phyloP scores from a whole-genome alignment of 2,113 vertebrate species.

The Silurus meridionalis region DNA sequence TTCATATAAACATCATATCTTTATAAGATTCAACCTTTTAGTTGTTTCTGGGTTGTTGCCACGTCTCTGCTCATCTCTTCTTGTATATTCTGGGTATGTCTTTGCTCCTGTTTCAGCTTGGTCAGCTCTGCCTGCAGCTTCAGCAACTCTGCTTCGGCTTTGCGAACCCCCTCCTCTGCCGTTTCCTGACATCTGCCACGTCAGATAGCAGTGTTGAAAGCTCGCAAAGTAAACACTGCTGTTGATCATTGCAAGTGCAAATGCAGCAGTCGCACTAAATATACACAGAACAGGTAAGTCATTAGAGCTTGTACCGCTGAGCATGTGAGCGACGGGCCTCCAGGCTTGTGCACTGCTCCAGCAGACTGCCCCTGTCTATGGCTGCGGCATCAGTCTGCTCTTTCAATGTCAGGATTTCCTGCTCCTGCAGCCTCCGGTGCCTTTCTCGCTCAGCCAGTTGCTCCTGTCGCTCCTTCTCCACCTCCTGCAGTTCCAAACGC shows the following conservation, averaged over 20 bases:
- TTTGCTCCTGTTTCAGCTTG: constrained; percentile 35
- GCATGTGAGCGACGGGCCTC: constrained; percentile 71
- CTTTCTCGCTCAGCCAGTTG: constrained; percentile 70
- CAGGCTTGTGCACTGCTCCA: constrained; percentile 68
- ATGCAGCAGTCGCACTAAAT: background rate
- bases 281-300: background rate
- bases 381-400: constrained; percentile 58
- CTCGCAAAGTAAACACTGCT: background rate
- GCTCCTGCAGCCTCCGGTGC: constrained; percentile 71
- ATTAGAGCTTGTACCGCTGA: constrained; percentile 65
- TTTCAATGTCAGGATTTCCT: constrained; percentile 61
- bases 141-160: constrained; percentile 46
- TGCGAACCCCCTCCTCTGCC: constrained; percentile 65
- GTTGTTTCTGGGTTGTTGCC: background rate
- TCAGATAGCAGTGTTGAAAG: background rate
- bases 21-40: constrained; percentile 18
- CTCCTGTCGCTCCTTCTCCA: constrained; percentile 66
- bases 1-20: background rate
- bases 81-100: background rate
- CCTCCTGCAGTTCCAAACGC: constrained; percentile 70
- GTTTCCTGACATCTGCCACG: constrained; percentile 67
- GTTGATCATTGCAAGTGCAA: background rate
- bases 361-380: constrained; percentile 68
- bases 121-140: constrained; percentile 39
- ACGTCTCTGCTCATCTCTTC: constrained; percentile 14